Evolutionary conservation across 1,140 invertebrate genomes (phyloP).

Genomic region (Brachionus rotundiformis): DNA sequence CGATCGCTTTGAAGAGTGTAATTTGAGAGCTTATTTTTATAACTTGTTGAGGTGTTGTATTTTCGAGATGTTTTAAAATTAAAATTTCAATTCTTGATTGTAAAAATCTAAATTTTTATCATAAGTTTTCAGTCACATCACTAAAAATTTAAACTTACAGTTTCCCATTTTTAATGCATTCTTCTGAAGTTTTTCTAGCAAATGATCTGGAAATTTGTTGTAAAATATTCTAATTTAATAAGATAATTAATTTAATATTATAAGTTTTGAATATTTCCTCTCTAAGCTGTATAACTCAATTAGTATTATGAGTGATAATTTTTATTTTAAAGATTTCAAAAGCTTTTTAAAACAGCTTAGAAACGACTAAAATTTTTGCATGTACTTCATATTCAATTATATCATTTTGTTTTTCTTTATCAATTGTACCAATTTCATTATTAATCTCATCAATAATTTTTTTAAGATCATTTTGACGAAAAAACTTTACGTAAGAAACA

Average conservation of each 20-base stretch:
- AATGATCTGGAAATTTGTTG: not conserved
- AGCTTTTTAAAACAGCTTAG: not conserved
- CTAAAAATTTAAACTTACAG: too few species aligned
- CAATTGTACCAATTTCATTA: not conserved
- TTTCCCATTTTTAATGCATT: constrained; percentile 12
- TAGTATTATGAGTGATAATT: too few species aligned
- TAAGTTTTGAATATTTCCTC: not conserved
- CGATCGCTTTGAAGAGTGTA: constrained; percentile 24
- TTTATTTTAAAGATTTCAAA: too few species aligned
- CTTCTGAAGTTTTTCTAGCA: not conserved
- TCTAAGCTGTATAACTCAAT: too few species aligned
- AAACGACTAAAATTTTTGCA: not conserved
- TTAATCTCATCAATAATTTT: not conserved
- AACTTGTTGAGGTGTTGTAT: not conserved
- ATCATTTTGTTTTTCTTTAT: constrained; percentile 16
- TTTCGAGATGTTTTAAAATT: not conserved
- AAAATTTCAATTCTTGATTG: constrained; percentile 33
- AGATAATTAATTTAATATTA: not conserved
- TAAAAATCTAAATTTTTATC: constrained; percentile 17
- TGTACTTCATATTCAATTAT: constrained; percentile 26
- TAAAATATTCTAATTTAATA: not conserved
- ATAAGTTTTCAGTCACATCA: too few species aligned
- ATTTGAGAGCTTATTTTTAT: constrained; percentile 19
- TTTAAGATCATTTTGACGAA: constrained; percentile 33
- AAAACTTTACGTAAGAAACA: not conserved